Base-by-base conservation (phyloP, 2,888 invertebrate genomes). In the Pediacus dermestoides region DNA sequence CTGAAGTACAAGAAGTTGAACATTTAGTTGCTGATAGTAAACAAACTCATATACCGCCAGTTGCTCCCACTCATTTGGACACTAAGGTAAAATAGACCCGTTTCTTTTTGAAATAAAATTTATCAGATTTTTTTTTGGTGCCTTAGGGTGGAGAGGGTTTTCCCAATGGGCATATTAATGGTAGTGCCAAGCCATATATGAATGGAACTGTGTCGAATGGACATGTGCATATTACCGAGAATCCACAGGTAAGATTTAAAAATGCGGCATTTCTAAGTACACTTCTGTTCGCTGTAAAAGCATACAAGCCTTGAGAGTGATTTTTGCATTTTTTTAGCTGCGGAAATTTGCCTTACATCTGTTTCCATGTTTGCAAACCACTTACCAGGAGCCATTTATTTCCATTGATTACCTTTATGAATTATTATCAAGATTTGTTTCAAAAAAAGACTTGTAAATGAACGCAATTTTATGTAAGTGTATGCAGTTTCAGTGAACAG, bases 171-270 rank as follows among this genome's bases (percentile, higher is more conserved):
- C 67, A 73, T 46, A 59, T 68, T 4, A 76, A 76, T 49, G 74
- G 74, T 38, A 63, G 67, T 11, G 62, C 68, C 9, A 74, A 73
- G 54, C 69, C 72, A 30, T 70, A 71, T 28, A 60, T 72, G 39
- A 73, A 74, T 51, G 71, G 70, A 13, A 67, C 67, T 44, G 59
- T 81, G 46, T 71, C 76, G 10, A 78, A 78, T 53, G 78, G 77
- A 0, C 74, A 76, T 50, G 74, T 78, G 23, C 77, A 77, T 55
- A 80, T 82, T 47, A 81, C 79, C 25, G 82, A 82, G 67, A 82
- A 83, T 68, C 82, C 82, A 34, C 75, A 79, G 68, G 82, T 81
- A 64, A 70, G 69, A 48, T 13, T 4, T n/a, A n/a, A 11, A 18
- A 26, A 30, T 28, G 16, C 2, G 21, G 8, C 6, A 8, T 6